These are phyloP conservation scores for Hycleus cichorii DNA, from an alignment of 1,140 invertebrate genomes.

Conservation along the genomic window DNA sequence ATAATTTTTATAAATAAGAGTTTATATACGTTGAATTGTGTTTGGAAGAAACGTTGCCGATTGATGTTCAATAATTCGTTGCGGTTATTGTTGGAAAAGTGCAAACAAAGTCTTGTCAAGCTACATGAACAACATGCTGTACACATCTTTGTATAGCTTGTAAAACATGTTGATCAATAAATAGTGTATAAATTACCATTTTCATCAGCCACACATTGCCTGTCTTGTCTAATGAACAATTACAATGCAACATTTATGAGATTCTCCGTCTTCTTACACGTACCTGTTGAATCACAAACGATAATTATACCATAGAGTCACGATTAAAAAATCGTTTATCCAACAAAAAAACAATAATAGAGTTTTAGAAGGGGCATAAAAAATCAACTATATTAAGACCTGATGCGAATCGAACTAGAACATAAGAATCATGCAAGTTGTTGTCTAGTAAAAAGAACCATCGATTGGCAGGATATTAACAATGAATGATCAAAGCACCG, in stretches of 20 bases:
- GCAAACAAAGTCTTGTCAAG: too few relatives aligned
- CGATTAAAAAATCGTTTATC: neutral
- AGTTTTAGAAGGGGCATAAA: neutral
- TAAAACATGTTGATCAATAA: conserved; percentile 19
- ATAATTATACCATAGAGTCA: neutral
- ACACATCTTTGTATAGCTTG: conserved; percentile 5
- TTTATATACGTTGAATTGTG: too few relatives aligned
- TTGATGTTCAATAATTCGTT: too few relatives aligned
- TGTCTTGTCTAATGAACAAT: conserved; percentile 18
- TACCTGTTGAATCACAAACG: neutral
- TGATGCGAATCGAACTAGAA: conserved; percentile 26
- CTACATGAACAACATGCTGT: too few relatives aligned
- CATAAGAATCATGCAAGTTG: conserved; percentile 21
- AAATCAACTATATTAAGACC: conserved; percentile 1
- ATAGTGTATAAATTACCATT: conserved; percentile 22
- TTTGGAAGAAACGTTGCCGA: too few relatives aligned
- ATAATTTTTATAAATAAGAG: too few relatives aligned
- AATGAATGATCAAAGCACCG: conserved; percentile 21
- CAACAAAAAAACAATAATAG: neutral
- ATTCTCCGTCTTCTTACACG: conserved; percentile 8
- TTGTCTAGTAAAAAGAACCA: conserved; percentile 17
- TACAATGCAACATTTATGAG: conserved; percentile 20
- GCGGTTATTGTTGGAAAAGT: too few relatives aligned
- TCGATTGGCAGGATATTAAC: too few relatives aligned
- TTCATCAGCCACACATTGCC: conserved; percentile 8